Base-by-base conservation (phyloP, 2,888 invertebrate species). In the Campoletis raptor region DNA sequence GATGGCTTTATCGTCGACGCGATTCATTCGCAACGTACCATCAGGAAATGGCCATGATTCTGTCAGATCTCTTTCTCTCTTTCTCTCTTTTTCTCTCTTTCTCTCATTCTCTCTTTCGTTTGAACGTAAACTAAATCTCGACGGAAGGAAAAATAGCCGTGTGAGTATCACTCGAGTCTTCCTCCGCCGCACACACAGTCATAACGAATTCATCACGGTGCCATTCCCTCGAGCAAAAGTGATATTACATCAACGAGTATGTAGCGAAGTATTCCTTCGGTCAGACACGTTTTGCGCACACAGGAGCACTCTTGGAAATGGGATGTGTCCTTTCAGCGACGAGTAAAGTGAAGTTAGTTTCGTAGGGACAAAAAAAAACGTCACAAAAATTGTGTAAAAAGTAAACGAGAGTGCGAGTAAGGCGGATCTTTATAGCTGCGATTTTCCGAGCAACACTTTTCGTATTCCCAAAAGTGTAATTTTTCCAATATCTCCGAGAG, bases 1-100 rank as follows among this genome's bases (percentile, higher is more conserved):
- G 66, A 83, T 67, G 86, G 82, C 81, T 88, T 91, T 91, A 91
- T 91, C 91, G 88, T 85, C 36, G 81, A 83, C 73, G 89, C 90
- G 89, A 90, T 91, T 91, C 89, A 89, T 91, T 89, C 82, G 78
- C 84, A 69, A 78, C 81, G 73, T 69, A 73, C 81, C 67, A 66
- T 74, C 36, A 21, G 69, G 42, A 76, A 52, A 78, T 76, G 54
- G 76, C 66, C 54, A 36, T 45, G 30, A 67, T 61, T 83, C 69
- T 57, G 42, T 52, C 40, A 64, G n/a, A 45, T 40, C 83, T 54
- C 72, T 42, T 45, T 57, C 73, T 73, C 76, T 40, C 48, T 48
- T 5, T n/a, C 52, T n/a, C 52, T 52, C n/a, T 52, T n/a, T 54
- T n/a, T 54, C 52, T 54, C n/a, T 54, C n/a, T 54, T n/a, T n/a